These are phyloP conservation scores for Apostichopus parvimensis DNA, from an alignment of 35 echinoderm and acorn worm species.

Conservation along the genomic window DNA sequence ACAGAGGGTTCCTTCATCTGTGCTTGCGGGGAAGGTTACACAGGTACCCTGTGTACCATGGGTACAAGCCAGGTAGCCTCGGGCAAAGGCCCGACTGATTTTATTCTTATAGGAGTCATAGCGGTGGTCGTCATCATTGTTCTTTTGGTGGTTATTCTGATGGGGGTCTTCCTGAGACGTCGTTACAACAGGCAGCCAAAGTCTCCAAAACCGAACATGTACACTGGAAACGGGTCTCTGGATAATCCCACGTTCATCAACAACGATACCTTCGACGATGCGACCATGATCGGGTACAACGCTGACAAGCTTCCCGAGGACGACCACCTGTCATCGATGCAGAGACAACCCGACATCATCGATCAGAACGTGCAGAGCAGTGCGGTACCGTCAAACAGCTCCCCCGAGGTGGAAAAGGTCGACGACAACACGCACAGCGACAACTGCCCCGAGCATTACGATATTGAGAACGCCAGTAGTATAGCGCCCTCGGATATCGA, in stretches of 20 bases:
- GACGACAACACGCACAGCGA: slow-evolving; percentile 45
- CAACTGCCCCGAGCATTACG: slow-evolving; percentile 81
- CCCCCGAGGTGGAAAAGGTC: slow-evolving; percentile 62
- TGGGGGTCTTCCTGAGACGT: slow-evolving; percentile 33
- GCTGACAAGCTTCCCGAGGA: neutral
- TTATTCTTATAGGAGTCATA: slow-evolving; percentile 53
- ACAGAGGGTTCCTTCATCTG: slow-evolving; percentile 21
- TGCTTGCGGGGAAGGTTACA: slow-evolving; percentile 50
- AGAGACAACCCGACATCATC: slow-evolving; percentile 79
- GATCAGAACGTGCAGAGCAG: slow-evolving; percentile 78
- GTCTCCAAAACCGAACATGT: neutral
- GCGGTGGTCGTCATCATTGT: slow-evolving; percentile 50
- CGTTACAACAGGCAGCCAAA: slow-evolving; percentile 26
- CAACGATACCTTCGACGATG: slow-evolving; percentile 81
- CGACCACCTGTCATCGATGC: slow-evolving; percentile 47
- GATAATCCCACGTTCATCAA: slow-evolving; percentile 71
- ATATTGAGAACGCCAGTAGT: slow-evolving; percentile 98
- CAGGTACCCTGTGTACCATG: slow-evolving; percentile 39
- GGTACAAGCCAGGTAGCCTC: neutral
- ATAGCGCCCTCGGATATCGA: slow-evolving; percentile 98
- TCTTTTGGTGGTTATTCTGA: slow-evolving; percentile 54
- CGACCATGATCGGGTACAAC: slow-evolving; percentile 79
- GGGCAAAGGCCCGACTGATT: neutral
- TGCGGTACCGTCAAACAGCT: slow-evolving; percentile 63
- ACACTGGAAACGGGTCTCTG: slow-evolving; percentile 1